Evolutionary conservation across 2,888 invertebrate species (phyloP), one percentile per base, ranked within the genome.

Genomic region (Protophormia terraenovae): DNA sequence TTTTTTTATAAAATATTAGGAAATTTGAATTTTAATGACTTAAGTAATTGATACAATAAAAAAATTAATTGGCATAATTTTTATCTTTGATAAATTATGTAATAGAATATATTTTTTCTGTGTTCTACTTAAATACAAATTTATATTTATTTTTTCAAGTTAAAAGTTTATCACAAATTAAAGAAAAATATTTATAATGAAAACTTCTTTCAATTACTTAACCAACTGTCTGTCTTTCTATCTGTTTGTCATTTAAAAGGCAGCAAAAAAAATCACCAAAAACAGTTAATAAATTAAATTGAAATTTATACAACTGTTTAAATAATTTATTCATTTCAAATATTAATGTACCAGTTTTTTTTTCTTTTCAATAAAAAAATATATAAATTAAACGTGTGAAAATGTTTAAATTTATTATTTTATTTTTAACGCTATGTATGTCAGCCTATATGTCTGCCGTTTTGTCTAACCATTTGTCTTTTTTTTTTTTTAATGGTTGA

Each of bases 341-440:
- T 32, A 6, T n/a, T 10, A 32, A 58, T n/a, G 45, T 60, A n/a
- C 14, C 35, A 45, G 14, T 22, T 45, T 27, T 55, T 24, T 27
- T 27, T 8, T 41, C 5, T 0, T n/a, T n/a, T n/a, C 7, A n/a
- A 29, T 24, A n/a, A n/a, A 55, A 5, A 10, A 10, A 38, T 32
- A 12, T 29, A 60, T 29, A 6, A 29, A 10, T 58, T 29, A 60
- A 60, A 76, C 71, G 79, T 79, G 79, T 62, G 62, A 79, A 79
- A 62, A 79, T 78, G 78, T 62, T 71, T 32, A 50, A 78, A 58
- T 77, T 29, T 22, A 58, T 50, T 16, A 24, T n/a, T 32, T 19
- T 3, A 8, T 32, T 50, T 32, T 50, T 50, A 50, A 24, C 8
- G 58, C 45, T 58, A 58, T 24, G 12, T 60, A 45, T 47, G 71